These are phyloP conservation scores for Ascaphus truei DNA, from an alignment of 2,113 vertebrate genomes.

Conservation along the genomic window DNA sequence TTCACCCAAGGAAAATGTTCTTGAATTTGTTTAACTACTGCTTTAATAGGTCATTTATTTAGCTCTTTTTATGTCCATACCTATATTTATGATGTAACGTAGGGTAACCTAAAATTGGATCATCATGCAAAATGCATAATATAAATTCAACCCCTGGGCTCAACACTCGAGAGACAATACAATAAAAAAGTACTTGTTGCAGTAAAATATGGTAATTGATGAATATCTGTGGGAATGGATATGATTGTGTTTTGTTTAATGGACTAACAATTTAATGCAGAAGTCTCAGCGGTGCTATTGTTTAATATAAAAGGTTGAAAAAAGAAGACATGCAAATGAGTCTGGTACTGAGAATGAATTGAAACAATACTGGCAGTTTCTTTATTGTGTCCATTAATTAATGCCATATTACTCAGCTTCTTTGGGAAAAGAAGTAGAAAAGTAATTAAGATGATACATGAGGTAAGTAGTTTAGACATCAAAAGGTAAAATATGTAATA, in stretches of 20 bases:
- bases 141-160: slow-evolving; percentile 16
- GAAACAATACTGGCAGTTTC: slow-evolving; percentile 57
- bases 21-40: background rate
- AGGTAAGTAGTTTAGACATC: slow-evolving; percentile 64
- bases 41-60: background rate
- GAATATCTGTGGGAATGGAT: slow-evolving; percentile 51
- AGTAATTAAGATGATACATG: slow-evolving; percentile 74
- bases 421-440: slow-evolving; percentile 63
- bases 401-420: slow-evolving; percentile 58
- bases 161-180: slow-evolving; percentile 29
- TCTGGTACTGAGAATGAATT: slow-evolving; percentile 45
- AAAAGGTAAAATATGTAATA: slow-evolving; percentile 52
- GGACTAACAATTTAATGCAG: slow-evolving; percentile 52
- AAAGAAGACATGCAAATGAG: slow-evolving; percentile 55
- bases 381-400: slow-evolving; percentile 72
- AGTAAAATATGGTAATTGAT: slow-evolving; percentile 46
- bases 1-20: background rate
- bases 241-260: slow-evolving; percentile 53
- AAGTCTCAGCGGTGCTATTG: slow-evolving; percentile 53
- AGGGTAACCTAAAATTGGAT: background rate
- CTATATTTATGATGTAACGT: slow-evolving; percentile 30
- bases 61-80: background rate
- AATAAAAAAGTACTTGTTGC: slow-evolving; percentile 40
- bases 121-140: slow-evolving; percentile 6
- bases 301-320: slow-evolving; percentile 47